Conservation (phyloP, 2,888 invertebrate species). For the Cryptocephalus primarius region DNA sequence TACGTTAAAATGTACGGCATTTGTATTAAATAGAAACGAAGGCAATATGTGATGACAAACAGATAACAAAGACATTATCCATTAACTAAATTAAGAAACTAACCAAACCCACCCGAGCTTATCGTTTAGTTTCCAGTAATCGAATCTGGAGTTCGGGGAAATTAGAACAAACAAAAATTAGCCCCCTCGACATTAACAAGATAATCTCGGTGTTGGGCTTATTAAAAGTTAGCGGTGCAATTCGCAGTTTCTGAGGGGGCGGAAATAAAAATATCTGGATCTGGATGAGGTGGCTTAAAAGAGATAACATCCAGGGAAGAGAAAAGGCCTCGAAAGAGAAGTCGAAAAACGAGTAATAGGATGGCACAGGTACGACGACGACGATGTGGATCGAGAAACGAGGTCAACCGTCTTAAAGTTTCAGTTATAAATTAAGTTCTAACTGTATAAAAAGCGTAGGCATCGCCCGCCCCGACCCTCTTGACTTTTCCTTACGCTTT, state of each 20-base stretch:
- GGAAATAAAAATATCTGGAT: slow-evolving; percentile 10
- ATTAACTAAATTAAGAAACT: too few relatives aligned
- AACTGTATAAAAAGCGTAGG: slow-evolving; percentile 1
- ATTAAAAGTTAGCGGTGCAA: slow-evolving; percentile 10
- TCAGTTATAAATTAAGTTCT: slow-evolving; percentile 14
- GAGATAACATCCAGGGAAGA: slow-evolving; percentile 15
- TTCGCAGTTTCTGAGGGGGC: slow-evolving; percentile 8
- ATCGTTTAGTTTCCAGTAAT: neutral
- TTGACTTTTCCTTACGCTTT: too few relatives aligned
- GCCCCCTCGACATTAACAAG: slow-evolving; percentile 1
- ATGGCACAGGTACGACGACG: slow-evolving; percentile 13
- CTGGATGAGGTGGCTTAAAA: slow-evolving; percentile 8
- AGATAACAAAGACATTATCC: too few relatives aligned
- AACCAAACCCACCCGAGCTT: neutral
- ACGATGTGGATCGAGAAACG: slow-evolving; percentile 4
- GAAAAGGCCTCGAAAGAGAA: slow-evolving; percentile 1
- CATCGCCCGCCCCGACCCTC: too few relatives aligned
- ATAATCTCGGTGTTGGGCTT: slow-evolving; percentile 6
- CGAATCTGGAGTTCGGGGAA: slow-evolving; percentile 1
- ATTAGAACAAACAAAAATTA: slow-evolving; percentile 2
- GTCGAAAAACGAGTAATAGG: slow-evolving; percentile 16
- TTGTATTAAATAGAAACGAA: too few relatives aligned
- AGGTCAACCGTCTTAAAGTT: slow-evolving; percentile 13
- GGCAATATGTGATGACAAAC: too few relatives aligned
- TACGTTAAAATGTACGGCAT: too few relatives aligned